These are phyloP conservation scores for Drosophila prolongata DNA, from an alignment of 2,888 invertebrate species.

Conservation along the genomic window DNA sequence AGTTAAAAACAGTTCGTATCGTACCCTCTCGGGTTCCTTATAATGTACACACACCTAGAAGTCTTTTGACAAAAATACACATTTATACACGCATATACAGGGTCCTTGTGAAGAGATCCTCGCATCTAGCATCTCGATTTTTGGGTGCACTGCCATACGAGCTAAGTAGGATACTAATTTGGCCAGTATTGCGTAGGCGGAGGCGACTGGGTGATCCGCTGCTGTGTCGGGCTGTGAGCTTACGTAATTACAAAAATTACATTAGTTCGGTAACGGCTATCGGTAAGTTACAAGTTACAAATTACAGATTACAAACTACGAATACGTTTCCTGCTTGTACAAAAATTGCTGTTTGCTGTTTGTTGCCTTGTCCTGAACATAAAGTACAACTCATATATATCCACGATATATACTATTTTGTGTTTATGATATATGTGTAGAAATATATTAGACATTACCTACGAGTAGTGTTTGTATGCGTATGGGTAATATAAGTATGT, in stretches of 20 bases:
- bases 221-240: conserved; percentile 39
- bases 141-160: conserved; percentile 39
- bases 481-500: conserved; percentile 44
- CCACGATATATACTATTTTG: conserved; percentile 17
- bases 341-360: conserved; percentile 25
- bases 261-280: conserved; percentile 54
- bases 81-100: conserved; percentile 71
- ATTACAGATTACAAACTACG: conserved; percentile 51
- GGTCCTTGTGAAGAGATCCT: conserved; percentile 53
- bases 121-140: conserved; percentile 4
- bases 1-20: conserved; percentile 60
- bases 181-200: conserved; percentile 60
- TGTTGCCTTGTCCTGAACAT: conserved; percentile 23
- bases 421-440: conserved; percentile 24
- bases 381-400: conserved; percentile 26
- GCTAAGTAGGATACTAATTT: conserved; percentile 67
- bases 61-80: conserved; percentile 69
- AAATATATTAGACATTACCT: conserved; percentile 35
- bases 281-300: conserved; percentile 51
- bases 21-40: conserved; percentile 25
- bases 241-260: conserved; percentile 64
- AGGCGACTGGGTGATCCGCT: conserved; percentile 25
- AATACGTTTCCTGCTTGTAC: conserved; percentile 42
- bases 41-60: conserved; percentile 72
- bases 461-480: conserved; percentile 31